phyloP scores from a whole-genome alignment of 2,888 invertebrate species.

The Drosophila demipolita region DNA sequence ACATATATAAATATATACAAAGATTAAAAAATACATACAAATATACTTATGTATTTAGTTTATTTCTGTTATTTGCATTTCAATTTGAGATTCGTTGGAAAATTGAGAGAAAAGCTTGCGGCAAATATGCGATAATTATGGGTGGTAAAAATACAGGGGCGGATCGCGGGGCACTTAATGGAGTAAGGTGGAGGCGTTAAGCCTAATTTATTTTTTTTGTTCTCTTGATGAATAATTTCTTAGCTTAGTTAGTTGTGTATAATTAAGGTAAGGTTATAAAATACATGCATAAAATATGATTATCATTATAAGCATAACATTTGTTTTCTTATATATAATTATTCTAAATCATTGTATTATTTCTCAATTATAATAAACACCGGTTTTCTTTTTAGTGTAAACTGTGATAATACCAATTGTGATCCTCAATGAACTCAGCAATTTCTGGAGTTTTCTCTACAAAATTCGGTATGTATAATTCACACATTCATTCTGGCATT shows the following conservation, averaged over 20 bases:
- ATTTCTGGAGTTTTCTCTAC: not conserved
- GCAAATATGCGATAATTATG: constrained; percentile 55
- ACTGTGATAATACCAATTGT: not conserved
- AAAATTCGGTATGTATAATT: not conserved
- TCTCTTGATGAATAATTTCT: constrained; percentile 33
- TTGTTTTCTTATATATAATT: not conserved
- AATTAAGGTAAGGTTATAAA: constrained; percentile 32
- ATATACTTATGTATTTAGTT: constrained; percentile 37
- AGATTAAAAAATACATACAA: constrained; percentile 51
- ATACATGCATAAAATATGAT: constrained; percentile 10
- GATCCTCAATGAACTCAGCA: constrained; percentile 5
- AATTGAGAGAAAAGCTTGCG: constrained; percentile 72
- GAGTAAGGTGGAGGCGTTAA: constrained; percentile 40
- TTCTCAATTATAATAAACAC: not conserved
- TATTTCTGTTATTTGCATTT: constrained; percentile 55
- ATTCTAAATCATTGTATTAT: not conserved
- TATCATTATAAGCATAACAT: not conserved
- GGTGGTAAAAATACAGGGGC: not conserved
- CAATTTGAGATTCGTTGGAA: constrained; percentile 44
- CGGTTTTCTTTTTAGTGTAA: not conserved
- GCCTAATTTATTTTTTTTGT: not conserved
- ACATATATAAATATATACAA: not conserved
- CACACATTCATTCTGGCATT: no score
- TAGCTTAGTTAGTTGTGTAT: constrained; percentile 26
- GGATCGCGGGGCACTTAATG: not conserved